Conservation (phyloP, 2,797 vertebrate species). For the Pterois miles region DNA sequence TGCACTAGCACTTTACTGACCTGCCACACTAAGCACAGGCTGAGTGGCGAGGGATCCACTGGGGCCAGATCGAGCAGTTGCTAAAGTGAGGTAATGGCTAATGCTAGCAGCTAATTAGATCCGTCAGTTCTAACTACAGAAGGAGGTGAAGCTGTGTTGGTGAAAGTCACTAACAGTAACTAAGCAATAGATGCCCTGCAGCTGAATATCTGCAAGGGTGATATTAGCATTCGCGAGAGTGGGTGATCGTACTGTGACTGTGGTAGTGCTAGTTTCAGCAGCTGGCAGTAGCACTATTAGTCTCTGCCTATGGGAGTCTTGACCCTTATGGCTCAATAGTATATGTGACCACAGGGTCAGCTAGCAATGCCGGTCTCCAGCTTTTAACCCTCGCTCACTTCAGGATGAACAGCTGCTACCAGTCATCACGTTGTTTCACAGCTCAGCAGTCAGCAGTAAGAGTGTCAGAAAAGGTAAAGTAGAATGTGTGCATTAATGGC, state of each 20-base stretch:
- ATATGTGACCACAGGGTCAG: constrained; percentile 50
- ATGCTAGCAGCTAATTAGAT: constrained; percentile 63
- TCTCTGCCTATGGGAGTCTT: constrained; percentile 27
- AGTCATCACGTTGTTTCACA: constrained; percentile 27
- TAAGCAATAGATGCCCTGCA: constrained; percentile 31
- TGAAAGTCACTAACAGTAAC: constrained; percentile 38
- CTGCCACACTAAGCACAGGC: constrained; percentile 75
- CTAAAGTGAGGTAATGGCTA: constrained; percentile 58
- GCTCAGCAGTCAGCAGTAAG: constrained; percentile 23
- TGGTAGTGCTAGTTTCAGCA: constrained; percentile 20
- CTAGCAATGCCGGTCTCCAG: constrained; percentile 21
- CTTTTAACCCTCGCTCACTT: constrained; percentile 43
- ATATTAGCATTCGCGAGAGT: constrained; percentile 1
- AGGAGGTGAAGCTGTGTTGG: constrained; percentile 16
- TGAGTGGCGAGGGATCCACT: constrained; percentile 56
- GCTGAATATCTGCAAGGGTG: not conserved
- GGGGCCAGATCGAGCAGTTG: constrained; percentile 40
- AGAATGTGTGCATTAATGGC: constrained; percentile 26
- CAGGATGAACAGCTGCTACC: constrained; percentile 39
- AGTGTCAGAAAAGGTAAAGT: constrained; percentile 15
- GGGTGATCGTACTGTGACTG: constrained; percentile 6
- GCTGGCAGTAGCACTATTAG: constrained; percentile 17
- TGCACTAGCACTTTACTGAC: constrained; percentile 81
- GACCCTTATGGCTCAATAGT: constrained; percentile 40
- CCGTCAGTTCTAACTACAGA: constrained; percentile 47